Evolutionary conservation across 2,888 invertebrate genomes (phyloP), one percentile per base, ranked within the genome.

Genomic region (Gymnoscelis rufifasciata): DNA sequence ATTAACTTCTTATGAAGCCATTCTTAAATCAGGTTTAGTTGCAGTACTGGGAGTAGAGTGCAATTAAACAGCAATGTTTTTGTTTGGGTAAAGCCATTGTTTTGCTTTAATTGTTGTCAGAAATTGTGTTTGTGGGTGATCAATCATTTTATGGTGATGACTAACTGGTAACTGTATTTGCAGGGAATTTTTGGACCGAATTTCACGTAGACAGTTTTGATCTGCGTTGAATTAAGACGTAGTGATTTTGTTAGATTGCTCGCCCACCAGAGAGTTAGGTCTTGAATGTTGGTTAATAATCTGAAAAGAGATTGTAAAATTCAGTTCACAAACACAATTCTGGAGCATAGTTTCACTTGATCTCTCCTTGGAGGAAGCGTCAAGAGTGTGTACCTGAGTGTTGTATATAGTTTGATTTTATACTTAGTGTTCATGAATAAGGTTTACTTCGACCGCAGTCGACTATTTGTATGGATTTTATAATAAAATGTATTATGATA

Each of bases 361-460:
- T 78, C 78, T 81, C 77, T 71, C 52, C 59, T 52, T 46, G 41
- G 56, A 50, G 50, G 60, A 60, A 68, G 67, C 57, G 41, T 71
- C 66, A 58, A 56, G 49, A 30, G 62, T 64, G 62, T 75, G 76
- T 33, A 15, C 71, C 72, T 76, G 74, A 67, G 60, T 76, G 54
- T 79, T 84, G 83, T 84, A 84, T 66, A 83, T 86, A 86, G 66
- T 65, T 74, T 68, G 56, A 68, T 54, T 59, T 64, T 77, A 78
- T 42, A 71, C 59, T 63, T 75, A 76, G 62, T 72, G 57, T 54
- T 59, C 60, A 62, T 65, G 68, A 69, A 59, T 66, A 67, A 61
- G 67, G 81, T 84, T 78, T 78, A 73, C 79, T 77, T 83, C 78
- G 78, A 76, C 79, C 84, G 86, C 86, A 84, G 84, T 86, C 83